Conservation (phyloP, 2,888 invertebrate species). For the Eremobia ochroleuca region DNA sequence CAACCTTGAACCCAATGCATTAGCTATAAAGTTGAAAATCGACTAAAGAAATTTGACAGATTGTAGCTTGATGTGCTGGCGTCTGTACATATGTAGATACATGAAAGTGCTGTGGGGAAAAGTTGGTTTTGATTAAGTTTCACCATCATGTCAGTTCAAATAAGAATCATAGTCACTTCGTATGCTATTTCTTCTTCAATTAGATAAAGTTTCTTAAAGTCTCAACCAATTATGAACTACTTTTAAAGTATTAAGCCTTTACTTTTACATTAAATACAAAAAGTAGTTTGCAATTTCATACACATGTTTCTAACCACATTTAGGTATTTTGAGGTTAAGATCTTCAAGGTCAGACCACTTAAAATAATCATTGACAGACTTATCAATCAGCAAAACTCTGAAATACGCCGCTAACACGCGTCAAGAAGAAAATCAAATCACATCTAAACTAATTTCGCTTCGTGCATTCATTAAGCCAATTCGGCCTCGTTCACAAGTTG, state of each 20-base stretch:
- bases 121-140: not conserved
- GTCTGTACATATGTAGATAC: no score
- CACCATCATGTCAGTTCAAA: not conserved
- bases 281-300: not conserved
- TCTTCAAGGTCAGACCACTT: conserved; percentile 6
- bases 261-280: not conserved
- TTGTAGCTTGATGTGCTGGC: no score
- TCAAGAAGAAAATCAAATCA: conserved; percentile 45
- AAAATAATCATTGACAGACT: conserved; percentile 25
- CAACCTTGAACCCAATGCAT: no score
- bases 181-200: not conserved
- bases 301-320: not conserved
- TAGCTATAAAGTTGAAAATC: no score
- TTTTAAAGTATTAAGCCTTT: not conserved
- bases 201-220: not conserved
- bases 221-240: not conserved
- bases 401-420: conserved; percentile 18
- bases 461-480: no score
- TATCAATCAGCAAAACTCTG: conserved; percentile 33
- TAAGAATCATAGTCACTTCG: not conserved
- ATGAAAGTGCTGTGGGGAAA: not conserved
- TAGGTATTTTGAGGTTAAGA: not conserved
- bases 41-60: no score
- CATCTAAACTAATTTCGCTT: conserved; percentile 44
- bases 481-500: no score